These are phyloP conservation scores for Cotesia typhae DNA, from an alignment of 1,140 invertebrate species.

Conservation along the genomic window DNA sequence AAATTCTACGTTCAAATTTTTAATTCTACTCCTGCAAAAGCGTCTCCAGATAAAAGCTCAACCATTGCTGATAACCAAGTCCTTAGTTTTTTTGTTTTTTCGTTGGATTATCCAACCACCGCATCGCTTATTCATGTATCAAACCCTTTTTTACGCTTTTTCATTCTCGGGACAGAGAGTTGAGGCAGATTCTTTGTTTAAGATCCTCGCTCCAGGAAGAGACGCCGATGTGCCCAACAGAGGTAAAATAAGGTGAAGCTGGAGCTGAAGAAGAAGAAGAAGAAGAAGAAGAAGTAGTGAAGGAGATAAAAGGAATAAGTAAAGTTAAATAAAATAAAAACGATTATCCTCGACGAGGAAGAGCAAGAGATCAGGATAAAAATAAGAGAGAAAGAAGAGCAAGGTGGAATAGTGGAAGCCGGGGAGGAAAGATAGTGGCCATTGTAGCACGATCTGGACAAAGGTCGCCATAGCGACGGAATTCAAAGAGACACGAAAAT, in stretches of 20 bases:
- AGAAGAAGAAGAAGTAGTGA: constrained; percentile 3
- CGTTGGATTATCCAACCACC: constrained; percentile 53
- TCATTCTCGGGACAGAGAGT: constrained; percentile 44
- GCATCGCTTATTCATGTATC: constrained; percentile 60
- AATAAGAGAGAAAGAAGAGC: constrained; percentile 34
- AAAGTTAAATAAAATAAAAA: constrained; percentile 22
- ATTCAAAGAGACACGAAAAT: constrained; percentile 59
- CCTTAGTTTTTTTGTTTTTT: constrained; percentile 38
- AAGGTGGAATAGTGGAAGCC: constrained; percentile 25
- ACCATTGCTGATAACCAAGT: constrained; percentile 42
- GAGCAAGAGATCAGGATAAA: constrained; percentile 32
- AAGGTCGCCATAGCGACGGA: constrained; percentile 60
- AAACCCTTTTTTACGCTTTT: constrained; percentile 53
- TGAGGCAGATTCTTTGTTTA: constrained; percentile 57
- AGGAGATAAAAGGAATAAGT: constrained; percentile 19
- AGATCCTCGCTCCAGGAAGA: constrained; percentile 51
- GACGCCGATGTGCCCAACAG: constrained; percentile 15
- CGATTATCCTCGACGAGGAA: constrained; percentile 29
- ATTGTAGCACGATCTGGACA: constrained; percentile 60
- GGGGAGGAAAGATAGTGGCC: constrained; percentile 54
- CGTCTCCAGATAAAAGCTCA: too few species aligned
- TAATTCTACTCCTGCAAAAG: too few species aligned
- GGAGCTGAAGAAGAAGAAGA: constrained; percentile 27
- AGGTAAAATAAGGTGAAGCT: neutral
- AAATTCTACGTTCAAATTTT: too few species aligned